These are phyloP conservation scores for Lepidotrigona ventralis DNA, from an alignment of 1,140 invertebrate species.

Conservation along the genomic window DNA sequence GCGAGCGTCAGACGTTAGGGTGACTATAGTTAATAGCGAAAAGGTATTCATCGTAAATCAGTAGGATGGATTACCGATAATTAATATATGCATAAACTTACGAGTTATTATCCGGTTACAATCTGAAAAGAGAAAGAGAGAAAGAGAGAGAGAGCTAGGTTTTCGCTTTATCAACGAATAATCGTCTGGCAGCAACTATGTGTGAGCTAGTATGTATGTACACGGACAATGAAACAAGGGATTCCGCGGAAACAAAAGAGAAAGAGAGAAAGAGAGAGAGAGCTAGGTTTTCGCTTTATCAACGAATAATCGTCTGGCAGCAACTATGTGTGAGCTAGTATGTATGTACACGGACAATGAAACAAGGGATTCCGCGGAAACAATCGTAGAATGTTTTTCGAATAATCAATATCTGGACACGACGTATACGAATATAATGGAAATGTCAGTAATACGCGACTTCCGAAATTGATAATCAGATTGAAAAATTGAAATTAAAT, in stretches of 20 bases:
- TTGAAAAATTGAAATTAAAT: slow-evolving; percentile 8
- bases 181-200: neutral
- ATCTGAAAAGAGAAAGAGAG: too few species aligned
- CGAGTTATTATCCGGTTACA: neutral
- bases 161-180: neutral
- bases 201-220: too few species aligned
- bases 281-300: too few species aligned
- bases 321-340: too few species aligned
- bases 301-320: neutral
- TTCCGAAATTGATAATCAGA: slow-evolving; percentile 20
- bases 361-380: neutral
- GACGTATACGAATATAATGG: neutral
- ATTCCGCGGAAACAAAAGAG: neutral
- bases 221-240: neutral
- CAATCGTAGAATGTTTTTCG: slow-evolving; percentile 22
- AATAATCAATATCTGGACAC: neutral
- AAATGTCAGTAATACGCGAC: neutral
- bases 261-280: neutral
- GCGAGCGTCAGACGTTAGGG: too few species aligned
- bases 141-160: too few species aligned
- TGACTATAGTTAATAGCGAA: too few species aligned
- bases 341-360: neutral
- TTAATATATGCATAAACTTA: slow-evolving; percentile 20
- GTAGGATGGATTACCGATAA: slow-evolving; percentile 1
- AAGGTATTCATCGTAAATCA: neutral